Evolutionary conservation across 2,888 invertebrate species (phyloP).

Genomic region (Stratiomys singularior): DNA sequence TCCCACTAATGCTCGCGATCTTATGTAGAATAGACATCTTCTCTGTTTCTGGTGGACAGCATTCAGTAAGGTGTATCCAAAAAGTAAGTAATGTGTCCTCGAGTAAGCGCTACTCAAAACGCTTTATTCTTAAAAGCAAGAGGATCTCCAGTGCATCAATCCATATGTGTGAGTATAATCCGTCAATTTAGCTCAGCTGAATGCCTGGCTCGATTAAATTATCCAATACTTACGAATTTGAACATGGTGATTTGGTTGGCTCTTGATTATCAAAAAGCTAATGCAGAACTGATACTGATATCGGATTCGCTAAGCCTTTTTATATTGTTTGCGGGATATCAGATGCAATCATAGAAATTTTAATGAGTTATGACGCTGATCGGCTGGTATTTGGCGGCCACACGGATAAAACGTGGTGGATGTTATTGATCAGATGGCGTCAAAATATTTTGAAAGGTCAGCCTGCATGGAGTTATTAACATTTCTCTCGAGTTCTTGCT

Average conservation of each 20-base stretch:
- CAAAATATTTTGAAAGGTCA: conserved; percentile 28
- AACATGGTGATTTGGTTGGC: conserved; percentile 23
- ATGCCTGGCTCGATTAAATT: neutral
- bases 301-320: neutral
- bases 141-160: too few relatives aligned
- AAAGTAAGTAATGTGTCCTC: too few relatives aligned
- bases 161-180: too few relatives aligned
- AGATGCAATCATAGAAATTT: conserved; percentile 4
- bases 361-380: neutral
- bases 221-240: conserved; percentile 43
- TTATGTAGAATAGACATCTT: too few relatives aligned
- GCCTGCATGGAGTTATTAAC: neutral
- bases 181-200: neutral
- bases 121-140: too few relatives aligned
- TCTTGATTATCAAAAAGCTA: conserved; percentile 36
- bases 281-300: conserved; percentile 27
- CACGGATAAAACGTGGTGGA: conserved; percentile 17
- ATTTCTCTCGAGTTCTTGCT: too few relatives aligned
- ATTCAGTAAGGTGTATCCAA: too few relatives aligned
- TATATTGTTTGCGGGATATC: neutral
- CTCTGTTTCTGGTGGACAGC: too few relatives aligned
- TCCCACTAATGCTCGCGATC: too few relatives aligned
- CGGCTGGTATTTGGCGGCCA: neutral
- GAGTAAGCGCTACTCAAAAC: too few relatives aligned
- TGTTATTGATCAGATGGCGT: conserved; percentile 1